These are phyloP conservation scores for Microcebus murinus DNA, from an alignment of 2,113 vertebrate species.

Conservation along the genomic window DNA sequence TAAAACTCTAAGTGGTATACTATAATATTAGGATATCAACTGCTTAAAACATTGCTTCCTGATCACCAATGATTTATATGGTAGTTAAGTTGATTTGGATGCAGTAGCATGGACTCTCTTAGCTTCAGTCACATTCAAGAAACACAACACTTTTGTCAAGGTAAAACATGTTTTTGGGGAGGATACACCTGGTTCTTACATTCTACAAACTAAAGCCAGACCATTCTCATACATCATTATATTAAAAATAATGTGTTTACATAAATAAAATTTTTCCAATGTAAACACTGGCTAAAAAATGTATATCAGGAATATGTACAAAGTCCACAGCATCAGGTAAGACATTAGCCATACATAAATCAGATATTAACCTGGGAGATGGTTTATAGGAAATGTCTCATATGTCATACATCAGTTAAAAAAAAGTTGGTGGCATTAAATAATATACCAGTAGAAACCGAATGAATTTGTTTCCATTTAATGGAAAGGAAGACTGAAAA, in stretches of 20 bases:
- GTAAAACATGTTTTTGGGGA: not conserved
- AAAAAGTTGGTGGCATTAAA: not conserved
- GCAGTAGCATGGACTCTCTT: not conserved
- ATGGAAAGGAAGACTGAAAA: not conserved
- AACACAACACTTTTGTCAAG: not conserved
- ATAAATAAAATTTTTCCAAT: not conserved
- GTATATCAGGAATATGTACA: not conserved
- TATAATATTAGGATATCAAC: not conserved
- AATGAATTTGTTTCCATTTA: slow-evolving; percentile 8
- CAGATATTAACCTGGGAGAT: not conserved
- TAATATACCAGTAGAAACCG: not conserved
- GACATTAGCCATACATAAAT: not conserved
- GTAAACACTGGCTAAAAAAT: not conserved
- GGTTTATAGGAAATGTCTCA: not conserved
- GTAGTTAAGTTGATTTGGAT: not conserved
- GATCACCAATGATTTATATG: not conserved
- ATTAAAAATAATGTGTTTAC: not conserved
- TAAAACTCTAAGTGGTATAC: not conserved
- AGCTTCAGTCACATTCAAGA: not conserved
- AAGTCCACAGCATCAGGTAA: not conserved
- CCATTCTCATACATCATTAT: not conserved
- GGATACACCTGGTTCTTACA: not conserved
- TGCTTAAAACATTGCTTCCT: not conserved
- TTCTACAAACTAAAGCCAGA: not conserved
- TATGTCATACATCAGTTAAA: not conserved